Conservation (phyloP, 2,113 vertebrate species). For the Takifugu bimaculatus region DNA sequence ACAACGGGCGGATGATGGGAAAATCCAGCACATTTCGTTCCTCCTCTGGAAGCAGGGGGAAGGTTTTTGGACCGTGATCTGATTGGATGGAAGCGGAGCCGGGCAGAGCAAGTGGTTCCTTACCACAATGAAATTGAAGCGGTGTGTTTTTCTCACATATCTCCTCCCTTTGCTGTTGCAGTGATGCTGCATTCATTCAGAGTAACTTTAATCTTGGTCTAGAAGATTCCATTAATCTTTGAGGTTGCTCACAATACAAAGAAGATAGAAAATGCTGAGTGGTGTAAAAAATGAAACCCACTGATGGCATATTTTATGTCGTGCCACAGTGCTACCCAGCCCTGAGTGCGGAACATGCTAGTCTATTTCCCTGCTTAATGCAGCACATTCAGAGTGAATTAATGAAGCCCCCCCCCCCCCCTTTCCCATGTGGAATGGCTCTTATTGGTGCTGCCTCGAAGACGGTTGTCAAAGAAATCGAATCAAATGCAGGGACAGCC, state of each 20-base stretch:
- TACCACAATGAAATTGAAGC: slow-evolving; percentile 61
- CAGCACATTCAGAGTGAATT: slow-evolving; percentile 56
- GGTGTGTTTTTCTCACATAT: slow-evolving; percentile 60
- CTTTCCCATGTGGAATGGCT: slow-evolving; percentile 17
- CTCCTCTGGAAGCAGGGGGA: slow-evolving; percentile 41
- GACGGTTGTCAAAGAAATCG: slow-evolving; percentile 61
- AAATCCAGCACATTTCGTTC: slow-evolving; percentile 43
- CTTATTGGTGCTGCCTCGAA: slow-evolving; percentile 43
- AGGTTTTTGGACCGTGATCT: slow-evolving; percentile 33
- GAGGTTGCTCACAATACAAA: slow-evolving; percentile 51
- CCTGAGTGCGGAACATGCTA: slow-evolving; percentile 42
- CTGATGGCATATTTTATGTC: slow-evolving; percentile 55
- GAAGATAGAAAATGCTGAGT: slow-evolving; percentile 61
- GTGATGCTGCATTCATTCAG: slow-evolving; percentile 48
- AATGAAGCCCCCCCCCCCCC: slow-evolving; percentile 29
- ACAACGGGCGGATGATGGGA: slow-evolving; percentile 35
- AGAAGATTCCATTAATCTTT: slow-evolving; percentile 70
- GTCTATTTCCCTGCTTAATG: slow-evolving; percentile 58
- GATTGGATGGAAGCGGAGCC: slow-evolving; percentile 54
- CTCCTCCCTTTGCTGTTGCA: slow-evolving; percentile 58
- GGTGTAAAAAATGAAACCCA: slow-evolving; percentile 46
- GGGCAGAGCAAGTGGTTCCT: slow-evolving; percentile 52
- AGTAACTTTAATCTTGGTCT: slow-evolving; percentile 64
- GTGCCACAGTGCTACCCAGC: slow-evolving; percentile 42
- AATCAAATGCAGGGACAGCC: slow-evolving; percentile 65